Base-by-base conservation (phyloP, 2,888 invertebrate genomes). In the Cyrtodaria siliqua region DNA sequence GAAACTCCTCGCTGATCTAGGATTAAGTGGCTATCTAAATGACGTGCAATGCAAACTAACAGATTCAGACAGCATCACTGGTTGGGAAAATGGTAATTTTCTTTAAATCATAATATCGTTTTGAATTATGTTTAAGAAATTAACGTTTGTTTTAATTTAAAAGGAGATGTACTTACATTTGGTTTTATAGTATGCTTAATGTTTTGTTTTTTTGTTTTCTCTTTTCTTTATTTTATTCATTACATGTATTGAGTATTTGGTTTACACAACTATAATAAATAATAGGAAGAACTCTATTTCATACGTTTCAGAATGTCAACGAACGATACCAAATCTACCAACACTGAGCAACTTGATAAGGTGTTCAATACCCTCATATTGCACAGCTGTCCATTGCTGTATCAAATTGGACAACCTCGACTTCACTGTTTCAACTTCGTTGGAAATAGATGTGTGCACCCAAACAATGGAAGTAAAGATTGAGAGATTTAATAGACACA, bases 351-450 rank as follows among this genome's bases (percentile, higher is more conserved):
- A 16, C 2, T 52, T 40, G 4, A 24, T 67, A 12, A 18, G 23
- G 0, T 76, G 76, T 50, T 20, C 38, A n/a, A 62, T 76, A 14
- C 56, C 53, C 4, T 33, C 50, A n/a, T 53, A 66, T n/a, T 78
- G 77, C 64, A 72, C 77, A 14, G 59, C 42, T 20, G 60, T 72
- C 1, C 29, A 44, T 12, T 78, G 77, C 40, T 78, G 77, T 66
- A 29, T 78, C 33, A 53, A 59, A 2, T 24, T 60, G 18, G 44
- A n/a, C 12, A 55, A 53, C n/a, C 24, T 72, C n/a, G 68, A 62
- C 2, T 47, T 56, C n/a, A 38, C 67, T 4, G 18, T 78, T 3
- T 44, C 63, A 14, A 38, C 62, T 12, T 29, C 29, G 14, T 16
- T 69, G n/a, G 60, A 78, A 44, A 64, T 78, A 20, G 61, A 78